These are phyloP conservation scores for Drosophila sp. DNA, from an alignment of 1,140 invertebrate species.

Conservation along the genomic window DNA sequence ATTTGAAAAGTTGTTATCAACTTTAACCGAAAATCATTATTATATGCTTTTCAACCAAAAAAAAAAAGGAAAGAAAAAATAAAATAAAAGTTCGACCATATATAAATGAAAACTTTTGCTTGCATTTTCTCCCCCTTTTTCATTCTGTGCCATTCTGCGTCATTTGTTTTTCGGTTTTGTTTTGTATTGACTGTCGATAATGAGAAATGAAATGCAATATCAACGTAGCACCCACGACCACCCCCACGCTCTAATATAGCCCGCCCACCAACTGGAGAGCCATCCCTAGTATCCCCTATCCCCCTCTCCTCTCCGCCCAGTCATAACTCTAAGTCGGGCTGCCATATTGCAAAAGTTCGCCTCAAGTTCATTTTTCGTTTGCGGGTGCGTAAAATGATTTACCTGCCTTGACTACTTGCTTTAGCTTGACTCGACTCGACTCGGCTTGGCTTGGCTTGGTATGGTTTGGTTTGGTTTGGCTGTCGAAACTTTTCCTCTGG, in stretches of 20 bases:
- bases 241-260: no score
- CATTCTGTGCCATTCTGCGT: not conserved
- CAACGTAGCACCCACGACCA: conserved; percentile 6
- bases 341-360: conserved; percentile 73
- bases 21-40: conserved; percentile 11
- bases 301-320: conserved; percentile 9
- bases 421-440: conserved; percentile 8
- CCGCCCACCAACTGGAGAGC: no score
- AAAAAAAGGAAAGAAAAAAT: not conserved
- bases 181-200: conserved; percentile 67
- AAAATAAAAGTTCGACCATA: conserved; percentile 11
- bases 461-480: conserved; percentile 33
- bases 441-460: conserved; percentile 14
- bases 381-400: conserved; percentile 81
- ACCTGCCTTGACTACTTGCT: conserved; percentile 48
- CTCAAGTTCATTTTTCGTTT: conserved; percentile 73
- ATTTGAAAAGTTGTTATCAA: not conserved
- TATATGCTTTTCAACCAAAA: not conserved
- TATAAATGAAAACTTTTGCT: conserved; percentile 56
- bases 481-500: conserved; percentile 75
- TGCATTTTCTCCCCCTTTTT: conserved; percentile 51
- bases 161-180: conserved; percentile 12
- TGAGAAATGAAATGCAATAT: conserved; percentile 72
- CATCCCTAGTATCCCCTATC: not conserved
- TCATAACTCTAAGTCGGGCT: conserved; percentile 51